Conservation (phyloP, 2,113 vertebrate genomes). For the Apaloderma vittatum region DNA sequence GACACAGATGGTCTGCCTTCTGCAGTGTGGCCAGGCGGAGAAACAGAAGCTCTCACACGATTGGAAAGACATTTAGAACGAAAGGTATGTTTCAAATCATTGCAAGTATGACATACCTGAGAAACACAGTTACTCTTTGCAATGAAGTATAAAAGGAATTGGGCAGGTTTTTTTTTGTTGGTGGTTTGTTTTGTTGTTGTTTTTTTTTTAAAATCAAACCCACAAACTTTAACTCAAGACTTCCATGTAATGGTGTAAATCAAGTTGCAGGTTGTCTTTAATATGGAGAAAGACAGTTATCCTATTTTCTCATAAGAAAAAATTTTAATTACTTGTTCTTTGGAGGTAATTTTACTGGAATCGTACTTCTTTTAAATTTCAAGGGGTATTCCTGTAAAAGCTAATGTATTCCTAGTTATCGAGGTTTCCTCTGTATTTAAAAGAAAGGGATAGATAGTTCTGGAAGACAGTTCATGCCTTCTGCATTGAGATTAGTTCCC, state of each 20-base stretch:
- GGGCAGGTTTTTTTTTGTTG: neutral
- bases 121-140: neutral
- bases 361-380: neutral
- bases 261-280: neutral
- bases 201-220: no score
- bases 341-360: neutral
- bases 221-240: neutral
- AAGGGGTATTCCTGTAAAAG: neutral
- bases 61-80: slow-evolving; percentile 94
- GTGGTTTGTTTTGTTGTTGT: no score
- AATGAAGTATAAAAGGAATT: neutral
- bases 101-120: neutral
- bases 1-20: slow-evolving; percentile 91
- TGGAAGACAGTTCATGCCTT: neutral
- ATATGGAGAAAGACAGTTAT: neutral
- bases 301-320: neutral
- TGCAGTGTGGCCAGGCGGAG: slow-evolving; percentile 94
- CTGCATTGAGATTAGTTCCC: neutral
- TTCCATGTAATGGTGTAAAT: neutral
- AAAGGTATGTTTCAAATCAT: slow-evolving; percentile 81
- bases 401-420: neutral
- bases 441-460: neutral
- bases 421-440: neutral
- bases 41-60: slow-evolving; percentile 93
- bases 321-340: neutral